Evolutionary conservation across 2,113 vertebrate genomes (phyloP).

Genomic region (Willisornis vidua): DNA sequence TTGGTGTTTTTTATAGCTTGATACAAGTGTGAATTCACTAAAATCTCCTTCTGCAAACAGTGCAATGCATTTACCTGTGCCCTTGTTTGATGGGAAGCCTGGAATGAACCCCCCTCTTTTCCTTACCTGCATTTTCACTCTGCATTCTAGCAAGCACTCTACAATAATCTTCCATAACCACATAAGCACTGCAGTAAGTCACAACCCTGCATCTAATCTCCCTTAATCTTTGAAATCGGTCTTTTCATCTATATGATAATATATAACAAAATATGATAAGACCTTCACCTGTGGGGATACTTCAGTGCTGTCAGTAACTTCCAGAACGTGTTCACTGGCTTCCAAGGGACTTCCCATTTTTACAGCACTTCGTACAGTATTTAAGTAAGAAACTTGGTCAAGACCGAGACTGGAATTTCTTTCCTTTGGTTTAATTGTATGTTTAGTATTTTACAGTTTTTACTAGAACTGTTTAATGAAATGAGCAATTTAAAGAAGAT

Average conservation of each 20-base stretch:
- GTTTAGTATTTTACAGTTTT: neutral
- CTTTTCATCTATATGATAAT: neutral
- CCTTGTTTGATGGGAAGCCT: neutral
- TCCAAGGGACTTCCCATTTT: neutral
- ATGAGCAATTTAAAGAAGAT: neutral
- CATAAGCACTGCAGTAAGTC: neutral
- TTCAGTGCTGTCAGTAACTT: neutral
- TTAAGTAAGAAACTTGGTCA: neutral
- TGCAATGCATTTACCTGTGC: fast-evolving
- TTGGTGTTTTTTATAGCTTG: neutral
- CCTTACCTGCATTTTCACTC: neutral
- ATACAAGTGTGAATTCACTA: neutral
- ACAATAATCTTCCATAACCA: neutral
- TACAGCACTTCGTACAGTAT: neutral
- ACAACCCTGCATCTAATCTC: neutral
- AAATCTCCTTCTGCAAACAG: neutral
- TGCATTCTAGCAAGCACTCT: neutral
- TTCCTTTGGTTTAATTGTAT: neutral
- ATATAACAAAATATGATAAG: neutral
- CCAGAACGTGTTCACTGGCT: neutral
- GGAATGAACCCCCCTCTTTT: neutral
- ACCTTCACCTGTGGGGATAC: neutral
- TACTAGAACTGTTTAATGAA: neutral
- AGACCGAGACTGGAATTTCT: neutral
- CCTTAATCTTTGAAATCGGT: neutral